phyloP scores from a whole-genome alignment of 2,113 vertebrate species.

The Rhipidura dahli region DNA sequence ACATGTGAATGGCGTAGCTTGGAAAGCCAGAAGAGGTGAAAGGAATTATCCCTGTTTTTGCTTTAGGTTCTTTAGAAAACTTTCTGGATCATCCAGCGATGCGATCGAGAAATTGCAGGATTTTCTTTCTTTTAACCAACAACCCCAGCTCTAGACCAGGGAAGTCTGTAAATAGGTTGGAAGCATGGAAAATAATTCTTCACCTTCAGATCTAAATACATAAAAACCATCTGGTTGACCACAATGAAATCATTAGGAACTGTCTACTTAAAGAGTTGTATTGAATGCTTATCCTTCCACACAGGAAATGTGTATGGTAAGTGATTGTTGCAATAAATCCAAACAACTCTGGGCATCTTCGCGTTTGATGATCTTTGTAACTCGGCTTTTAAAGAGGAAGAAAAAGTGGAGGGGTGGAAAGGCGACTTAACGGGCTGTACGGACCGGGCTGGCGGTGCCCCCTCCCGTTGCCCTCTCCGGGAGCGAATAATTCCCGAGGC shows the following conservation, averaged over 20 bases:
- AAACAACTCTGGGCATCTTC: constrained; percentile 55
- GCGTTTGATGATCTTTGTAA: constrained; percentile 44
- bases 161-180: constrained; percentile 65
- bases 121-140: constrained; percentile 39
- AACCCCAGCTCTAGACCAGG: constrained; percentile 5
- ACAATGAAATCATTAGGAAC: constrained; percentile 74
- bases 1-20: background rate
- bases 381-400: background rate
- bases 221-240: constrained; percentile 70
- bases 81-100: constrained; percentile 43
- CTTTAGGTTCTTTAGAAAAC: constrained; percentile 57
- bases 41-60: constrained; percentile 21
- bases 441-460: background rate
- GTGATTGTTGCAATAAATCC: constrained; percentile 70
- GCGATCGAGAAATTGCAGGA: constrained; percentile 19
- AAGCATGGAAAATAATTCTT: constrained; percentile 66
- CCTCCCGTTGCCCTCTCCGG: background rate
- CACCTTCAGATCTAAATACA: constrained; percentile 67
- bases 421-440: background rate
- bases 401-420: background rate
- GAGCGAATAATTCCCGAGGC: background rate
- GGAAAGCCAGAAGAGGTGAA: constrained; percentile 16
- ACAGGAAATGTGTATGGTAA: constrained; percentile 71
- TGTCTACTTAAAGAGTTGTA: constrained; percentile 64
- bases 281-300: constrained; percentile 67